Evolutionary conservation across 1,140 invertebrate species (phyloP).

Genomic region (Zaprionus africanus): DNA sequence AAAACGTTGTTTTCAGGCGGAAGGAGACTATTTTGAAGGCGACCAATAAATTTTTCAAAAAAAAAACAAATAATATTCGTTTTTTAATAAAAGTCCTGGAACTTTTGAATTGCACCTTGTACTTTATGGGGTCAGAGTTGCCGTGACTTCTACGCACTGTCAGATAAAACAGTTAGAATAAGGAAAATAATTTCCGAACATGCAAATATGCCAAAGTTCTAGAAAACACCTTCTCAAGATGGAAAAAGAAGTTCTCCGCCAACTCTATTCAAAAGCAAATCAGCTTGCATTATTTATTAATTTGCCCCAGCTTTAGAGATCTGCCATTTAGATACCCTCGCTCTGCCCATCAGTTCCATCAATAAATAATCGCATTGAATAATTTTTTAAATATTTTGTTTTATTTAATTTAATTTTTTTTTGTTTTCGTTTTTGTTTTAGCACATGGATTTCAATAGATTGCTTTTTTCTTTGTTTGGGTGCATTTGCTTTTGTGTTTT

Average conservation of each 20-base stretch:
- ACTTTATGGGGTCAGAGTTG: too few relatives aligned
- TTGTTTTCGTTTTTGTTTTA: slow-evolving; percentile 53
- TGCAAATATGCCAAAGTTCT: not conserved
- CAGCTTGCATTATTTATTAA: slow-evolving; percentile 6
- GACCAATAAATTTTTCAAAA: too few relatives aligned
- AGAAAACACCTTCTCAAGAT: not conserved
- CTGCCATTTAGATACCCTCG: not conserved
- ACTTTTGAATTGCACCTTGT: too few relatives aligned
- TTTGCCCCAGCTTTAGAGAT: slow-evolving; percentile 1
- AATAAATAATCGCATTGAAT: slow-evolving; percentile 5
- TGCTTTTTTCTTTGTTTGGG: slow-evolving; percentile 42
- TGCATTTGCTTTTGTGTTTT: slow-evolving; percentile 23
- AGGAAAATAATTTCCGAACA: not conserved
- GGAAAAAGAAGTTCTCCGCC: not conserved
- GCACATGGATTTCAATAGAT: slow-evolving; percentile 64
- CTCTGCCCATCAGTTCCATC: not conserved
- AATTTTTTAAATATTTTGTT: slow-evolving; percentile 42
- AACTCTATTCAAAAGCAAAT: not conserved
- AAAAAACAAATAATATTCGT: too few relatives aligned
- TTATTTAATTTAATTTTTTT: slow-evolving; percentile 28
- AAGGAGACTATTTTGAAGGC: too few relatives aligned
- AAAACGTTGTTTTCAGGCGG: too few relatives aligned
- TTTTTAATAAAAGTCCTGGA: too few relatives aligned
- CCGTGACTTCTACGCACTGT: not conserved
- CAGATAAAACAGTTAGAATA: not conserved